A percentile compares a stretch with the other conserved stretches of the same genome.
phyloP scores from a whole-genome alignment of 2,888 invertebrate genomes.

The Catocala sponsa region DNA sequence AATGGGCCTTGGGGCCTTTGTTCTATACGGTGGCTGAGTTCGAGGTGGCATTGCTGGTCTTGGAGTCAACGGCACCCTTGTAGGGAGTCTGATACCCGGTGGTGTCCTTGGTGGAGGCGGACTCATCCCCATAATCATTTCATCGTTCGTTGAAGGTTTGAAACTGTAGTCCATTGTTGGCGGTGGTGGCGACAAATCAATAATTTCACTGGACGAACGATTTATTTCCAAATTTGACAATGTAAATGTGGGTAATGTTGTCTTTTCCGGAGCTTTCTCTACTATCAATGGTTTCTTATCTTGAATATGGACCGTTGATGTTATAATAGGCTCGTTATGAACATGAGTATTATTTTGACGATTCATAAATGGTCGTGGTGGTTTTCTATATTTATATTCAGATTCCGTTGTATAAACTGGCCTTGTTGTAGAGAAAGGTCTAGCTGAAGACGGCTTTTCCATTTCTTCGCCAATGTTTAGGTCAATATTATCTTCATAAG shows the following conservation, averaged over 20 bases:
- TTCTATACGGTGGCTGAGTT: conserved; percentile 73
- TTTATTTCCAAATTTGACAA: conserved; percentile 68
- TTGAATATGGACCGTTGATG: conserved; percentile 80
- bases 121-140: conserved; percentile 87
- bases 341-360: conserved; percentile 61
- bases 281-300: conserved; percentile 82
- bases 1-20: conserved; percentile 72
- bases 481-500: conserved; percentile 78
- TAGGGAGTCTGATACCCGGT: conserved; percentile 64
- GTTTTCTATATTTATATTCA: conserved; percentile 62
- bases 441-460: conserved; percentile 54
- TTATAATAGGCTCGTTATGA: conserved; percentile 78
- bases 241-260: conserved; percentile 71
- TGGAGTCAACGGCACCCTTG: conserved; percentile 66
- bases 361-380: conserved; percentile 61
- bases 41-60: conserved; percentile 70
- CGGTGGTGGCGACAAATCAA: conserved; percentile 85
- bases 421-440: conserved; percentile 57
- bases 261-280: conserved; percentile 68
- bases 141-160: conserved; percentile 79
- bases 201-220: conserved; percentile 75
- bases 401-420: conserved; percentile 51
- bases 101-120: conserved; percentile 82
- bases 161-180: conserved; percentile 79
- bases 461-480: conserved; percentile 83